phyloP scores from a whole-genome alignment of 2,888 invertebrate genomes.

The Antheraea assamensis region DNA sequence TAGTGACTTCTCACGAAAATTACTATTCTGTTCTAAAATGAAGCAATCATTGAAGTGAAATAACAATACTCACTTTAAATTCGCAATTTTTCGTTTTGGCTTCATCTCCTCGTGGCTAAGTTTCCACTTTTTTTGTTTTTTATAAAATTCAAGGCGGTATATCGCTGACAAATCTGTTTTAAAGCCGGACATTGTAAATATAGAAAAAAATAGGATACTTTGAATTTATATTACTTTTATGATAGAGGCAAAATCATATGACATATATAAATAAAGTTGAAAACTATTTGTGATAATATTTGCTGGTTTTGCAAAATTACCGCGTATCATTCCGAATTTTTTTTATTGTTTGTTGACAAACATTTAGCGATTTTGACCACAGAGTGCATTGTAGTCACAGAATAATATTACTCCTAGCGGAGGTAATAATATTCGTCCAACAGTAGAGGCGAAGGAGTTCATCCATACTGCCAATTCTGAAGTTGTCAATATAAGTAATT shows the following conservation, averaged over 20 bases:
- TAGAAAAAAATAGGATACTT: neutral
- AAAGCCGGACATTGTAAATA: slow-evolving; percentile 5
- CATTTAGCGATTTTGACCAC: no score
- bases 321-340: neutral
- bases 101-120: slow-evolving; percentile 36
- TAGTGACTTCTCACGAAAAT: neutral
- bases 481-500: no score
- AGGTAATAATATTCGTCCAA: no score
- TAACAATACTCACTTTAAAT: slow-evolving; percentile 16
- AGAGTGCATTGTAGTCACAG: no score
- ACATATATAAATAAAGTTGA: neutral
- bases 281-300: neutral
- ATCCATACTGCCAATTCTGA: no score
- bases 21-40: neutral
- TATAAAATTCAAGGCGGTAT: slow-evolving; percentile 59
- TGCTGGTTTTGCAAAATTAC: slow-evolving; percentile 12
- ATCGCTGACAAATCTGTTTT: slow-evolving; percentile 49
- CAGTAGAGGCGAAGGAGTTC: no score
- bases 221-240: neutral
- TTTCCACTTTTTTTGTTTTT: slow-evolving; percentile 61
- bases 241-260: neutral
- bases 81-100: neutral
- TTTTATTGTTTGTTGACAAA: neutral
- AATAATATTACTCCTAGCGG: no score
- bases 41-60: neutral